phyloP scores from a whole-genome alignment of 2,797 vertebrate species.

The Heliangelus exortis region DNA sequence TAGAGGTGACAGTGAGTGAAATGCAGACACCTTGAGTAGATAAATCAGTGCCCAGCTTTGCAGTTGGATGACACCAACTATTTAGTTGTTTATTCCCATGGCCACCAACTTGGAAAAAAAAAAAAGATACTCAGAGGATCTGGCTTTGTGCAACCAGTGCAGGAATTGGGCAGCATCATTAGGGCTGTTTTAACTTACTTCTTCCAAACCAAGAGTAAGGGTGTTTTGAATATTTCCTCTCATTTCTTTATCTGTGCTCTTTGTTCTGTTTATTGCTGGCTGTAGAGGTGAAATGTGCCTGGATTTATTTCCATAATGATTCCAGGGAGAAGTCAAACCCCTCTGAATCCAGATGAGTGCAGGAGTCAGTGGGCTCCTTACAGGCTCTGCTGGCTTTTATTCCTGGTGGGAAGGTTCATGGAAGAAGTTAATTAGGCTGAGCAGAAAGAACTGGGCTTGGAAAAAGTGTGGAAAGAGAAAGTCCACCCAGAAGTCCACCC shows the following conservation, averaged over 20 bases:
- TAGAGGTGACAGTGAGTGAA: accelerated
- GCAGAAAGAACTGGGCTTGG: background rate
- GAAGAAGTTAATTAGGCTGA: background rate
- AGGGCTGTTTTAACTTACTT: background rate
- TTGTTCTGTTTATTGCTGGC: background rate
- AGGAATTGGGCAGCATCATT: accelerated
- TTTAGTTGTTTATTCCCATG: background rate
- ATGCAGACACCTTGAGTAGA: background rate
- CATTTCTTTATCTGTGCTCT: background rate
- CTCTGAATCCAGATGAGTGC: background rate
- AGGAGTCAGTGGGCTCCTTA: background rate
- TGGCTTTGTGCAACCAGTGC: background rate
- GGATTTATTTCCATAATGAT: constrained; percentile 2
- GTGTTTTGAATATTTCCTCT: background rate
- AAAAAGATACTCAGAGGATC: background rate
- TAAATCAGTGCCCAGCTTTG: too few relatives aligned
- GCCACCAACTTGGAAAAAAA: background rate
- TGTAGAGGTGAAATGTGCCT: background rate
- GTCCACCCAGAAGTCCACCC: background rate
- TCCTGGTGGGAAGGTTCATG: background rate
- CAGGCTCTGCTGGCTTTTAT: background rate
- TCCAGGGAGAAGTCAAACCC: background rate
- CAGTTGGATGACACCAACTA: background rate
- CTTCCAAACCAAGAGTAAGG: background rate
- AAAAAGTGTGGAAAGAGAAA: background rate